Conservation (phyloP, 2,113 vertebrate species). For the Anolis carolinensis region DNA sequence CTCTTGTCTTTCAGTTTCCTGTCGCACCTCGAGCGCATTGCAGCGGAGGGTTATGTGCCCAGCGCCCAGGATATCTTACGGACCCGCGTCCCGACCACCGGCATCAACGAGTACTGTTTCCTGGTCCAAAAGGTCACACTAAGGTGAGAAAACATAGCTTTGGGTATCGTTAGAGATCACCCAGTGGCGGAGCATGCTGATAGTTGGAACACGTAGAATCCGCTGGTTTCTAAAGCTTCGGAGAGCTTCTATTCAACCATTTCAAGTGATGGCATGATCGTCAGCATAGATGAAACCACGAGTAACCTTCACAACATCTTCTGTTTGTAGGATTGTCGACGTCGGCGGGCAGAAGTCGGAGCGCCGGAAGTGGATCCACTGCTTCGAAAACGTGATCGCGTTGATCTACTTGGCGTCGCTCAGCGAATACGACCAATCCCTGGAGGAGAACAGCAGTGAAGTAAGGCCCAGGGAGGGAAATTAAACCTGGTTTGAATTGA, state of each 20-base stretch:
- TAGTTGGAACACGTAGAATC: too few relatives aligned
- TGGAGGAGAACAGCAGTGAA: conserved; percentile 85
- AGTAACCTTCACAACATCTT: background rate
- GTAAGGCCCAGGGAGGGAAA: conserved; percentile 65
- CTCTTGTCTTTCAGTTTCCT: conserved; percentile 78
- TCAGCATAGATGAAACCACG: too few relatives aligned
- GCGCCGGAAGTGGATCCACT: conserved; percentile 92
- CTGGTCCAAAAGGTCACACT: conserved; percentile 83
- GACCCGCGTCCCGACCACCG: conserved; percentile 88
- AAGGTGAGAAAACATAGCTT: conserved; percentile 69
- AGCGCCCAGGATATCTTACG: conserved; percentile 87
- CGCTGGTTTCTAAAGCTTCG: too few relatives aligned
- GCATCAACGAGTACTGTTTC: conserved; percentile 91
- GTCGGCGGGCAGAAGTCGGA: conserved; percentile 91
- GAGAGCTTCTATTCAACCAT: too few relatives aligned
- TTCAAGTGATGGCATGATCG: too few relatives aligned
- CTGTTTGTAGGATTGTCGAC: conserved; percentile 83
- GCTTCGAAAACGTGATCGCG: conserved; percentile 89
- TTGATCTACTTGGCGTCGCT: conserved; percentile 91
- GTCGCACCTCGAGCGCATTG: conserved; percentile 83
- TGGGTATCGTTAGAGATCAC: too few relatives aligned
- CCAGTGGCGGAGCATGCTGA: too few relatives aligned
- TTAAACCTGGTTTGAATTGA: too few relatives aligned
- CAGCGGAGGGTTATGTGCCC: conserved; percentile 79
- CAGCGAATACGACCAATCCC: conserved; percentile 89